Base-by-base conservation (phyloP, 2,113 vertebrate species). In the Tympanuchus pallidicinctus region DNA sequence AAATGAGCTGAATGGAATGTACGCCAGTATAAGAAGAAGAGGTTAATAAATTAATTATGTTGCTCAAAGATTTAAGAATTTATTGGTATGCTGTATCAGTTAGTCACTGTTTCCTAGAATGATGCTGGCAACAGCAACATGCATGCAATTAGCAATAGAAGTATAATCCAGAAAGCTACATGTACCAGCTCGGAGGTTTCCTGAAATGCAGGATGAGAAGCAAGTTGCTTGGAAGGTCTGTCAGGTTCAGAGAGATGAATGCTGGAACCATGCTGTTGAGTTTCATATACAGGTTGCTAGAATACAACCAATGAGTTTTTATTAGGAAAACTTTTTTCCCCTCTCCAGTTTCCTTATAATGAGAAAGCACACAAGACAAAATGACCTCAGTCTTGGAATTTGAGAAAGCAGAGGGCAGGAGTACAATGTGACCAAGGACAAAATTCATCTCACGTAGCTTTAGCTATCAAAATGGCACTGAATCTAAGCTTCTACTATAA, bases 161-260 rank as follows among this genome's bases (percentile, higher is more conserved):
- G 1, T 11, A 60, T 27, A 45, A 30, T 13, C 56, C 48, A 70
- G 56, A 70, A 81, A 27, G 38, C 5, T 16, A 28, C 10, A 3
- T 66, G 54, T 96, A 97, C 92, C 93, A 89, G 95, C 85, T 92
- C 64, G 64, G 82, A 42, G 56, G 72, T 60, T 25, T 97, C 83
- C 85, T 89, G 86, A 92, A 89, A 47, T 2, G 8, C 61, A 87
- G 87, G 65, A 28, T 86, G 59, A n/a, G 71, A 47, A 30, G 32
- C 19, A 32, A 76, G 47, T 57, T 94, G 78, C 38, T 80, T 75
- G 60, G 83, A 56, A 82, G 67, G 22, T 15, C 92, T 78, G n/a
- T 74, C 82, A 88, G 89, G 72, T 75, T 93, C 95, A 72, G 82
- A 48, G 63, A 22, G 71, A 12, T 3, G 10, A 42, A 81, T 1